A percentile compares a stretch with the other conserved stretches of the same genome.
phyloP scores from a whole-genome alignment of 2,888 invertebrate genomes.

The Siphonodentalium dalli region DNA sequence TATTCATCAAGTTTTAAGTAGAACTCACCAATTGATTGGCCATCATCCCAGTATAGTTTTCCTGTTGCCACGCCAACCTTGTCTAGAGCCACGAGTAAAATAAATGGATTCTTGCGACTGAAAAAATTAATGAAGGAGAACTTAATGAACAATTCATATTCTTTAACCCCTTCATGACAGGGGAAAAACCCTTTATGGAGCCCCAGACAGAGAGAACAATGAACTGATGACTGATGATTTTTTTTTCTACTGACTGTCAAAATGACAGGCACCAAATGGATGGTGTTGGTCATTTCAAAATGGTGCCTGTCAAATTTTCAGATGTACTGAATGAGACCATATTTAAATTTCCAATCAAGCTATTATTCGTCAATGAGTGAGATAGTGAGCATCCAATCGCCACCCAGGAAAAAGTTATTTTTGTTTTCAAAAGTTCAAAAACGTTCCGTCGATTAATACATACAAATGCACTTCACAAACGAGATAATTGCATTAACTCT shows the following conservation, averaged over 20 bases:
- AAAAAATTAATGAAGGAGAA: slow-evolving; percentile 9
- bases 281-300: background rate
- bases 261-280: background rate
- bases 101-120: slow-evolving; percentile 72
- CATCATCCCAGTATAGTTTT: slow-evolving; percentile 82
- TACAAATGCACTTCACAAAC: too few species aligned
- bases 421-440: too few species aligned
- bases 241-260: background rate
- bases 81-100: slow-evolving; percentile 73
- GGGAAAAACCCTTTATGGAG: background rate
- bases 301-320: too few species aligned
- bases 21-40: slow-evolving; percentile 71
- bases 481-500: too few species aligned
- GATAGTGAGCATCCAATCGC: too few species aligned
- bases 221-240: background rate
- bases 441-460: too few species aligned
- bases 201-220: background rate
- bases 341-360: too few species aligned
- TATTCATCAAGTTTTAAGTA: too few species aligned
- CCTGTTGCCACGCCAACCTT: slow-evolving; percentile 69
- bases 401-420: too few species aligned
- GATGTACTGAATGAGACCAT: too few species aligned
- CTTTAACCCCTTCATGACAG: background rate
- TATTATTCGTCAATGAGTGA: too few species aligned
- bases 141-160: background rate